A percentile compares a stretch with the other conserved stretches of the same genome.
Conservation (phyloP, 2,797 vertebrate genomes). For the Micromesistius poutassou region DNA sequence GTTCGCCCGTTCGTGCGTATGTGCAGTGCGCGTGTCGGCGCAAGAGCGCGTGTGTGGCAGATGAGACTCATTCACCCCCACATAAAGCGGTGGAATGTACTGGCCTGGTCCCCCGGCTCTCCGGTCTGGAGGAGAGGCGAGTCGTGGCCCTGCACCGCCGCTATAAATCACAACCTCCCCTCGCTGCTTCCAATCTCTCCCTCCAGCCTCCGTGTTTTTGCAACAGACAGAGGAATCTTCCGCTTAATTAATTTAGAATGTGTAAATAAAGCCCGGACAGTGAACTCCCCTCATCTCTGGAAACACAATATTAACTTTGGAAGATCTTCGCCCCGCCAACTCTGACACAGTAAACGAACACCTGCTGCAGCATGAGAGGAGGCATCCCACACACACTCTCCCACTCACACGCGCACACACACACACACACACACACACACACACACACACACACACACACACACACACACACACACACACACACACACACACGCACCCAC, state of each 20-base stretch:
- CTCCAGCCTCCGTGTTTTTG: slow-evolving; percentile 69
- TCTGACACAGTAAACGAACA: slow-evolving; percentile 67
- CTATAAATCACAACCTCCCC: slow-evolving; percentile 72
- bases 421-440: slow-evolving; percentile 13
- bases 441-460: slow-evolving; percentile 18
- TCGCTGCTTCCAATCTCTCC: slow-evolving; percentile 52
- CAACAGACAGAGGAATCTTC: slow-evolving; percentile 72
- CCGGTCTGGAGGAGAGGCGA: slow-evolving; percentile 51
- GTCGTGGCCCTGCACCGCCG: slow-evolving; percentile 53
- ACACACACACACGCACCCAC: slow-evolving; percentile 11
- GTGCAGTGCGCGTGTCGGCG: slow-evolving; percentile 11
- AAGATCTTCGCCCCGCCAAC: slow-evolving; percentile 64
- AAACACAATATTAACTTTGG: slow-evolving; percentile 82
- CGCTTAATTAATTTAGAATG: slow-evolving; percentile 80
- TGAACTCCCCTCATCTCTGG: slow-evolving; percentile 72
- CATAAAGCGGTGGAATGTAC: slow-evolving; percentile 62
- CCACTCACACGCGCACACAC: slow-evolving; percentile 16
- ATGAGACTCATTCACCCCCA: slow-evolving; percentile 45
- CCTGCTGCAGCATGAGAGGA: slow-evolving; percentile 61
- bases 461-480: slow-evolving; percentile 29
- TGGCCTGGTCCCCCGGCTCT: slow-evolving; percentile 52
- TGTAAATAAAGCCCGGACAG: slow-evolving; percentile 77
- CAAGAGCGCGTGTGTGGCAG: slow-evolving; percentile 31
- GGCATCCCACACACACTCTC: background rate
- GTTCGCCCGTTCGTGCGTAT: slow-evolving; percentile 11